Base-by-base conservation (phyloP, 2,888 invertebrate genomes). In the Leucozona laternaria region DNA sequence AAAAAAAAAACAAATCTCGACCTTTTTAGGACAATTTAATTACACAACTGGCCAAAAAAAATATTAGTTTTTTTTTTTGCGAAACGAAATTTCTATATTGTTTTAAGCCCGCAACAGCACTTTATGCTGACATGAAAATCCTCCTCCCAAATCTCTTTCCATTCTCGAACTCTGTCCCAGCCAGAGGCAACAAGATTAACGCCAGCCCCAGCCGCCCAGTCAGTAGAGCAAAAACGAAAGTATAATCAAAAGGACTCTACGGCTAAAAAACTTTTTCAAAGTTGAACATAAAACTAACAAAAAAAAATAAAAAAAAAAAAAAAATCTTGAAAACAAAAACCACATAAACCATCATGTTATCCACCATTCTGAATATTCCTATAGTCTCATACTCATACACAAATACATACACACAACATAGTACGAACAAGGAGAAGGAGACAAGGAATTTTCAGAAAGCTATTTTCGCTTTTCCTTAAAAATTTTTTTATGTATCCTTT, bases 21-120 rank as follows among this genome's bases (percentile, higher is more conserved):
- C 71, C 77, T 64, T 81, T 81, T 81, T 64, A 58, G 57, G 37
- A 71, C 28, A 34, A 81, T 81, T 81, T 81, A 81, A 81, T 81
- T 77, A 81, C 71, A 48, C 48, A 77, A 50, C 77, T 48, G 48
- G n/a, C 10, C 48, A n/a, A 45, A 76, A 55, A 60, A 50, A 20
- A 31, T 0, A 31, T 25, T 3, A 3, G 2, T 4, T 25, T 0
- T 13, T 50, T 20, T 22, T 50, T 50, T 57, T 15, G 1, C 11
- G 8, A 37, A 62, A 43, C n/a, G 31, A 76, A 57, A 20, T 48
- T 70, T 71, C 50, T 71, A 53, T 57, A 31, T 66, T 37, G 55
- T 55, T 62, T 50, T 50, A 25, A 50, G 22, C n/a, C 62, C 62
- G 68, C 62, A 37, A 58, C 34, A 58, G 34, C 62, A 79, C 68